A percentile compares a stretch with the other conserved stretches of the same genome.
These are phyloP conservation scores for Chaitophorus viminalis DNA, from an alignment of 2,888 invertebrate genomes.

Conservation along the genomic window DNA sequence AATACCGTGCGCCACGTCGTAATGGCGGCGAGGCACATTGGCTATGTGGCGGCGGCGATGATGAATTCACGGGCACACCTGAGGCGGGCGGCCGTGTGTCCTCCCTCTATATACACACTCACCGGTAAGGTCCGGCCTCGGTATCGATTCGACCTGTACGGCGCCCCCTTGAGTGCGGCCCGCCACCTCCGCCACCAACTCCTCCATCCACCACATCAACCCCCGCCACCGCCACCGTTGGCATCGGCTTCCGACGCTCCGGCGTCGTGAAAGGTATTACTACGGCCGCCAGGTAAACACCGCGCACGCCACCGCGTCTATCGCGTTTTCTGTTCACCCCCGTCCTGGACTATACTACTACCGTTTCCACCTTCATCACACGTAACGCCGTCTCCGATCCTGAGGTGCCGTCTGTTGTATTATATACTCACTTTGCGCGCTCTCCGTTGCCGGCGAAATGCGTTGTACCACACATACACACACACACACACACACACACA, in stretches of 20 bases:
- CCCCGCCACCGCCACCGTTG: not conserved
- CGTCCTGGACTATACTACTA: no score
- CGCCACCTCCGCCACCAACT: not conserved
- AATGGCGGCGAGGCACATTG: conserved; percentile 57
- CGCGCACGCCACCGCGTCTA: not conserved
- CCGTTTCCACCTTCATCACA: no score
- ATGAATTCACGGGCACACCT: conserved; percentile 61
- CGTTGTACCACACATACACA: conserved; percentile 6
- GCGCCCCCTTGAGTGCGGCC: conserved; percentile 28
- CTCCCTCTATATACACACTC: conserved; percentile 35
- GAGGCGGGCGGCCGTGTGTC: conserved; percentile 57
- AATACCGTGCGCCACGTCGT: no score
- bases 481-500: no score
- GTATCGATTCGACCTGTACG: conserved; percentile 62
- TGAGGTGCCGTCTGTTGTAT: conserved; percentile 36
- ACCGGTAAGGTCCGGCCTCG: conserved; percentile 60
- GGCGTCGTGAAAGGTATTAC: conserved; percentile 54
- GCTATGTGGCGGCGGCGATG: conserved; percentile 40
- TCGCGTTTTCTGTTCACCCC: not conserved
- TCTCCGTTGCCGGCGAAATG: conserved; percentile 20
- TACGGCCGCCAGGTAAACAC: conserved; percentile 58
- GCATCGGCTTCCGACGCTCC: conserved; percentile 45
- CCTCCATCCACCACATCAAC: not conserved
- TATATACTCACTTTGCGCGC: no score
- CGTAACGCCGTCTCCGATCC: not conserved